A percentile compares a stretch with the other conserved stretches of the same genome.
phyloP scores from a whole-genome alignment of 2,113 vertebrate species.

The Accipiter cooperii region DNA sequence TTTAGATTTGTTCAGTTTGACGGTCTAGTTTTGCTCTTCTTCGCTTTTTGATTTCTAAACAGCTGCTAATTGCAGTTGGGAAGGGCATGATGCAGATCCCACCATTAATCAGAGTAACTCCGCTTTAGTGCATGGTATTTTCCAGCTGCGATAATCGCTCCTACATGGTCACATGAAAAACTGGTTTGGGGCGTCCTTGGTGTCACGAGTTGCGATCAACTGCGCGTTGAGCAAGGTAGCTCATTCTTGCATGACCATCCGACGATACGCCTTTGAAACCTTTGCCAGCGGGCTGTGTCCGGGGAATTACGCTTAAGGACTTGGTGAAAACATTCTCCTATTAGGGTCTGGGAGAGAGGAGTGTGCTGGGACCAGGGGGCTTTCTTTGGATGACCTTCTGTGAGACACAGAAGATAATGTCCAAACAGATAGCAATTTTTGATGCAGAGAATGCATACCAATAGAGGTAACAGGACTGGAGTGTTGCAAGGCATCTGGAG shows the following conservation, averaged over 20 bases:
- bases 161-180: neutral
- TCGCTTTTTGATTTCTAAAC: neutral
- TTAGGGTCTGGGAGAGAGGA: slow-evolving; percentile 39
- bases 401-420: neutral
- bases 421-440: slow-evolving; percentile 15
- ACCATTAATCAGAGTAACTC: neutral
- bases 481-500: slow-evolving; percentile 52
- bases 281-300: neutral
- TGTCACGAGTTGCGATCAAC: slow-evolving; percentile 3
- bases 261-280: neutral
- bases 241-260: neutral
- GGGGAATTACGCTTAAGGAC: slow-evolving; percentile 33
- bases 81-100: neutral
- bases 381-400: slow-evolving; percentile 36
- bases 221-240: neutral
- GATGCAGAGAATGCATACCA: neutral
- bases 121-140: neutral
- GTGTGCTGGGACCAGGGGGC: neutral
- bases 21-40: accelerated
- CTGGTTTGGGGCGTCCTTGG: neutral
- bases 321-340: slow-evolving; percentile 33
- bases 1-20: neutral
- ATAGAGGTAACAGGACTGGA: neutral
- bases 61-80: accelerated
- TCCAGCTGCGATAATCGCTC: neutral